A percentile compares a stretch with the other conserved stretches of the same genome.
Evolutionary conservation across 2,113 vertebrate species (phyloP).

Genomic region (Ancistrus triradiatus): DNA sequence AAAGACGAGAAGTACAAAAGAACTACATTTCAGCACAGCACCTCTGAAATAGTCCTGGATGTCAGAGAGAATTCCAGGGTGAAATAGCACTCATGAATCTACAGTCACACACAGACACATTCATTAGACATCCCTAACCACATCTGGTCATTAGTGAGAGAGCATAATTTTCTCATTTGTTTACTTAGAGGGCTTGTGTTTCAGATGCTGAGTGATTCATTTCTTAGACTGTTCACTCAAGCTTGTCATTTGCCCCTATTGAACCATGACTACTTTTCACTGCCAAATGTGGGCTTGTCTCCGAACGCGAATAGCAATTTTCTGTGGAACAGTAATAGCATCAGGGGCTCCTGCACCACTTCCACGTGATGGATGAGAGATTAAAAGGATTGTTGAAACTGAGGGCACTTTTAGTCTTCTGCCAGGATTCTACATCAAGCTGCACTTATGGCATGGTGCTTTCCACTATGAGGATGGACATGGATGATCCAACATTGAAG

Average conservation of each 20-base stretch:
- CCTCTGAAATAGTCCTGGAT: neutral
- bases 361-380: slow-evolving; percentile 75
- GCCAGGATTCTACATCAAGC: slow-evolving; percentile 64
- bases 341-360: slow-evolving; percentile 56
- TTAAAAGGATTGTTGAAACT: slow-evolving; percentile 74
- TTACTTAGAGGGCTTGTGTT: slow-evolving; percentile 52
- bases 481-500: slow-evolving; percentile 45
- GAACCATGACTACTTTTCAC: slow-evolving; percentile 54
- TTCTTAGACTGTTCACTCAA: slow-evolving; percentile 50
- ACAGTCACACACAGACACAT: slow-evolving; percentile 11
- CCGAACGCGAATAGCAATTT: slow-evolving; percentile 54
- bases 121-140: slow-evolving; percentile 22
- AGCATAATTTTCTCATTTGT: slow-evolving; percentile 48
- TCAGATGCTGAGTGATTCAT: slow-evolving; percentile 48
- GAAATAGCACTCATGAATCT: slow-evolving; percentile 13
- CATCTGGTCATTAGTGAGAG: slow-evolving; percentile 34
- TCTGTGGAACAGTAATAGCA: slow-evolving; percentile 64
- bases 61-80: slow-evolving; percentile 3
- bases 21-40: slow-evolving; percentile 1
- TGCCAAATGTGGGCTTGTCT: slow-evolving; percentile 56
- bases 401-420: slow-evolving; percentile 69
- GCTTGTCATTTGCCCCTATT: slow-evolving; percentile 50
- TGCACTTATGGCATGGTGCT: slow-evolving; percentile 47
- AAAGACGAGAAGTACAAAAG: neutral
- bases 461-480: slow-evolving; percentile 66